These are phyloP conservation scores for Syngnathus scovelli DNA, from an alignment of 2,113 vertebrate species.

Conservation along the genomic window DNA sequence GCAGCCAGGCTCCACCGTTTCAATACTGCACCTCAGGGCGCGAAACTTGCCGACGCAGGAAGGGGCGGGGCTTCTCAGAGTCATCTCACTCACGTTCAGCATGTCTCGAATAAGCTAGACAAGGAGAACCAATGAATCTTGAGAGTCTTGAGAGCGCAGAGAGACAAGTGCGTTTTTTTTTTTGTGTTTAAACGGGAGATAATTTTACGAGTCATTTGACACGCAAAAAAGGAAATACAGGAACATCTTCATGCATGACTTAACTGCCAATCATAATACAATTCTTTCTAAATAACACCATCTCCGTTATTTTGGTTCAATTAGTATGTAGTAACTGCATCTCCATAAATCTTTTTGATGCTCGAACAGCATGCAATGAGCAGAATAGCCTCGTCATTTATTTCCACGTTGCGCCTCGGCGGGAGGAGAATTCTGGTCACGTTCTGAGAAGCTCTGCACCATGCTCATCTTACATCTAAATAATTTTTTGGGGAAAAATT, in stretches of 20 bases:
- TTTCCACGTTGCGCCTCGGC: no score
- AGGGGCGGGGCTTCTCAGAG: constrained; percentile 53
- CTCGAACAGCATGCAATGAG: background rate
- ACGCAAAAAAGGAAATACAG: background rate
- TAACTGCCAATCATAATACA: background rate
- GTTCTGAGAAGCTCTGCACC: no score
- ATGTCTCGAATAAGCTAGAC: constrained; percentile 79
- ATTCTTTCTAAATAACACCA: background rate
- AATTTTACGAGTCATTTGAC: background rate
- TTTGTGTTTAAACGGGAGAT: background rate
- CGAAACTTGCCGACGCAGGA: constrained; percentile 78
- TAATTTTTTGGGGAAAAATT: no score
- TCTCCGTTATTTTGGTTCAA: background rate
- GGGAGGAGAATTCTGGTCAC: no score
- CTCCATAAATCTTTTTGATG: background rate
- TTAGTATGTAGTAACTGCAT: background rate
- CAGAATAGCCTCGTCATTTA: background rate
- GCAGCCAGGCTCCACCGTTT: constrained; percentile 59
- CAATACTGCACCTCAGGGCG: constrained; percentile 78
- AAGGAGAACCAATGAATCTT: background rate
- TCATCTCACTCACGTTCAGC: constrained; percentile 75
- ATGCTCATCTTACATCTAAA: no score
- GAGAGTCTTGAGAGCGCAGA: background rate
- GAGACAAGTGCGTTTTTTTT: background rate
- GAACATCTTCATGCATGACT: background rate